Conservation (phyloP, 2,113 vertebrate species). For the Myanophis thanlyinensis region DNA sequence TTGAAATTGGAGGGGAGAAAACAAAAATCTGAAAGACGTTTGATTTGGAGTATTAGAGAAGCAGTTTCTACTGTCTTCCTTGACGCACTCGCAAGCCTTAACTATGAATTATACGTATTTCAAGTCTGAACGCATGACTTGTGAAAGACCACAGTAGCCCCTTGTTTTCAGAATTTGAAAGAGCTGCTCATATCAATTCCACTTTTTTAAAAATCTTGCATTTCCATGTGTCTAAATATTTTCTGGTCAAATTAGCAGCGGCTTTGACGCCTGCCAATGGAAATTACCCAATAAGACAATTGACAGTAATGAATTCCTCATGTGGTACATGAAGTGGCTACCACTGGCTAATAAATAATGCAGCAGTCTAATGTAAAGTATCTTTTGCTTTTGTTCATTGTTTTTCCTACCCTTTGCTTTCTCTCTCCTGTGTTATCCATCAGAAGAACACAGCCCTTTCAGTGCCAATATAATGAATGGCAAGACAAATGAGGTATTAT, state of each 20-base stretch:
- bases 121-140: background rate
- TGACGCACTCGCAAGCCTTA: background rate
- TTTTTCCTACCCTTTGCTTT: background rate
- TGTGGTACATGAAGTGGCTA: conserved; percentile 18
- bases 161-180: conserved; percentile 7
- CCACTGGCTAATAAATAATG: conserved; percentile 30
- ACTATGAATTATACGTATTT: background rate
- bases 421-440: background rate
- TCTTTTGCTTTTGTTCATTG: conserved; percentile 1
- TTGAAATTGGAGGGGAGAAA: background rate
- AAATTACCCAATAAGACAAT: conserved; percentile 8
- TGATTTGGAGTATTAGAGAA: background rate
- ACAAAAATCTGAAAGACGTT: background rate
- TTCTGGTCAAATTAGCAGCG: conserved; percentile 17
- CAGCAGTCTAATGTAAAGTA: conserved; percentile 20
- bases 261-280: conserved; percentile 9
- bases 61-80: background rate
- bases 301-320: conserved; percentile 24
- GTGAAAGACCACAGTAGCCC: background rate
- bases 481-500: background rate
- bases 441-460: background rate
- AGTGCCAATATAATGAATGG: background rate
- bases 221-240: conserved; percentile 20
- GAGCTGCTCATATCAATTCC: background rate
- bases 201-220: background rate